Evolutionary conservation across 1,140 invertebrate genomes (phyloP).

Genomic region (Asobara japonica): DNA sequence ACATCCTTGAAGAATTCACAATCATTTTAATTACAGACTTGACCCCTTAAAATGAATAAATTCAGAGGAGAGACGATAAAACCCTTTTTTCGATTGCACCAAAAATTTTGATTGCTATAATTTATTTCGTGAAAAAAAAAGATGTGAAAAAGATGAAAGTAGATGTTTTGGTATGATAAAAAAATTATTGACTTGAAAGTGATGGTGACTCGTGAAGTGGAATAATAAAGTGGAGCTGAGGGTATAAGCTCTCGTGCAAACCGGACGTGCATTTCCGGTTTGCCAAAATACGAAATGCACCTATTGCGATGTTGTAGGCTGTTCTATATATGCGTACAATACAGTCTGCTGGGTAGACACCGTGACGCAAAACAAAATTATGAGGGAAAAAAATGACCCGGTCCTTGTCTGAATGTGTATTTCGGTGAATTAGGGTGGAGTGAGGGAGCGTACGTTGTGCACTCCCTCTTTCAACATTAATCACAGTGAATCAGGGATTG

Average conservation of each 20-base stretch:
- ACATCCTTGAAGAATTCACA: no score
- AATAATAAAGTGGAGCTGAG: constrained; percentile 12
- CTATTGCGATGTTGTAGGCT: constrained; percentile 1
- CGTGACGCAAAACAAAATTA: constrained; percentile 49
- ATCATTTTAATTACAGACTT: neutral
- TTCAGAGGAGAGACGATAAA: neutral
- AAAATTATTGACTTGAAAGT: neutral
- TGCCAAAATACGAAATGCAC: constrained; percentile 34
- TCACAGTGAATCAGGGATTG: constrained; percentile 31
- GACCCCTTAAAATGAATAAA: no score
- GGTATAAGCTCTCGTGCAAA: neutral
- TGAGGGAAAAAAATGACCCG: constrained; percentile 7
- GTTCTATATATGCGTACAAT: constrained; percentile 41
- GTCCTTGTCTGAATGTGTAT: neutral
- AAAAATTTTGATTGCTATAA: constrained; percentile 2
- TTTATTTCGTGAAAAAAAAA: neutral
- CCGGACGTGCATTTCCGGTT: constrained; percentile 51
- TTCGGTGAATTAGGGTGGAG: neutral
- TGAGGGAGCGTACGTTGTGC: neutral
- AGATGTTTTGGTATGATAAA: neutral
- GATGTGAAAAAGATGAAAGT: neutral
- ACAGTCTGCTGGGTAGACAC: constrained; percentile 50
- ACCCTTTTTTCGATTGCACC: neutral
- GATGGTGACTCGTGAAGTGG: neutral
- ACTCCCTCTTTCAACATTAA: constrained; percentile 18